Conservation (phyloP, 2,113 vertebrate genomes). For the Labeo catla region DNA sequence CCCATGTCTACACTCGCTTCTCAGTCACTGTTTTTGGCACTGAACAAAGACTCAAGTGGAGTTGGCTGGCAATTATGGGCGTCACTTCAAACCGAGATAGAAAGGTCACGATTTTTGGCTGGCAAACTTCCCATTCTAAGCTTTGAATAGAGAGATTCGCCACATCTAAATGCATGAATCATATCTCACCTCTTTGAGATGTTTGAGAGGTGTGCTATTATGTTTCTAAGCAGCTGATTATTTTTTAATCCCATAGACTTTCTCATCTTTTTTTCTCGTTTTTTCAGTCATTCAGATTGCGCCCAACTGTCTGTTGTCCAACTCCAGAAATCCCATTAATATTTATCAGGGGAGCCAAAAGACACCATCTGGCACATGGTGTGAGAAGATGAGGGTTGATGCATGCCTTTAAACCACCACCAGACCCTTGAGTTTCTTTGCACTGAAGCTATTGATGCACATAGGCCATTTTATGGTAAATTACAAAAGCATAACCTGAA, state of each 20-base stretch:
- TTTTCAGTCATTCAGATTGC: constrained; percentile 21
- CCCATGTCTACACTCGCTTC: not conserved
- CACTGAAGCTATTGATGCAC: constrained; percentile 25
- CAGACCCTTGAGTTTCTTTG: constrained; percentile 31
- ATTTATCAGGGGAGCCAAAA: constrained; percentile 75
- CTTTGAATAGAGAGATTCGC: constrained; percentile 9
- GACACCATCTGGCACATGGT: constrained; percentile 75
- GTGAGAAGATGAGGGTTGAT: constrained; percentile 49
- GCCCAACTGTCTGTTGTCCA: constrained; percentile 62
- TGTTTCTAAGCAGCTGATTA: not conserved
- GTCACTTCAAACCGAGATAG: not conserved
- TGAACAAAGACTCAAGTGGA: constrained; percentile 32
- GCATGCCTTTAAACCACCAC: constrained; percentile 57
- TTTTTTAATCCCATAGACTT: constrained; percentile 7
- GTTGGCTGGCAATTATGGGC: constrained; percentile 25
- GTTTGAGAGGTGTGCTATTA: not conserved
- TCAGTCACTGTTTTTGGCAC: constrained; percentile 39
- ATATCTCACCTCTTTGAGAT: not conserved
- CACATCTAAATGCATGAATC: not conserved
- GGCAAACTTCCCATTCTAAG: not conserved
- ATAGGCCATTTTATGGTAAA: constrained; percentile 17
- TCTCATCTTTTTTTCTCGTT: not conserved
- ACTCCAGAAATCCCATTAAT: constrained; percentile 71
- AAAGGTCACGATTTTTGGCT: constrained; percentile 32
- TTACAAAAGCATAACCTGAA: constrained; percentile 10